These are phyloP conservation scores for Gymnopithys bicolor DNA, from an alignment of 2,797 vertebrate genomes.

Conservation along the genomic window DNA sequence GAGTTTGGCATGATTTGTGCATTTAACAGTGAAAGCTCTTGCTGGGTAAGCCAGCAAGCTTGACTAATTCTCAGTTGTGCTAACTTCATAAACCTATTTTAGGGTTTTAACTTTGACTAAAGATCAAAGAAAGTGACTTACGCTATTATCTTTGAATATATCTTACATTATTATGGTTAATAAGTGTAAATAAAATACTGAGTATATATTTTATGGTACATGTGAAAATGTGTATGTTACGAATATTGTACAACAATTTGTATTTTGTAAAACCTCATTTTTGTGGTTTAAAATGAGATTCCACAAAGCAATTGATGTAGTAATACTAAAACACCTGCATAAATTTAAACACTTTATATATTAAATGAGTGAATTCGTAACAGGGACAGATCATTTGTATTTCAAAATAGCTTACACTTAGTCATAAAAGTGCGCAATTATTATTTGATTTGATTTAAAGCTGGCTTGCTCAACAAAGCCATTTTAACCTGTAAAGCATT, in stretches of 20 bases:
- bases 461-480: not conserved
- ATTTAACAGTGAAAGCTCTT: constrained; percentile 77
- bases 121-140: constrained; percentile 79
- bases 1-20: constrained; percentile 78
- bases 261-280: not conserved
- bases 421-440: not conserved
- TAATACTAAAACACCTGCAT: not conserved
- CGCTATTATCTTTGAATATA: constrained; percentile 66
- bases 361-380: not conserved
- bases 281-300: constrained; percentile 11
- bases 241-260: not conserved
- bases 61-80: constrained; percentile 82
- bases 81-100: constrained; percentile 82
- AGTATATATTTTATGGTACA: not conserved
- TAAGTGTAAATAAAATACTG: constrained; percentile 6
- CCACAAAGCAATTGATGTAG: not conserved
- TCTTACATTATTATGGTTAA: constrained; percentile 29
- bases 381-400: not conserved
- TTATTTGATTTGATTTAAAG: constrained; percentile 28
- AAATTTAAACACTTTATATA: not conserved
- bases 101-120: constrained; percentile 76
- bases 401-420: not conserved
- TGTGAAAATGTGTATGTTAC: not conserved
- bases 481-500: constrained; percentile 58
- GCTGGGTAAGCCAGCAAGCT: constrained; percentile 80